phyloP scores from a whole-genome alignment of 2,113 vertebrate genomes.

The Cyphomyrus plagiostoma region DNA sequence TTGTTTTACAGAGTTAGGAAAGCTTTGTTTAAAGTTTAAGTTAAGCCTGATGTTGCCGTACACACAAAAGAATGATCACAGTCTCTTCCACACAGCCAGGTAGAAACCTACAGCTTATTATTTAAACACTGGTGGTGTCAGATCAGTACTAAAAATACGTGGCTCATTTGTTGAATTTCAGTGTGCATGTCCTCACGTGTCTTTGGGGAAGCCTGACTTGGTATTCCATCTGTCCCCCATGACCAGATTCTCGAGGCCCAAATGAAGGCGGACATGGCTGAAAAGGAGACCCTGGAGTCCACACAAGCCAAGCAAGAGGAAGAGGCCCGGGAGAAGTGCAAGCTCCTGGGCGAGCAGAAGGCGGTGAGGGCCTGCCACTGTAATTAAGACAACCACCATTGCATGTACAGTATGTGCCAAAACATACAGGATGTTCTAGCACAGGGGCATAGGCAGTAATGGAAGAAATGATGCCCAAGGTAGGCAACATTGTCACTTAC shows the following conservation, averaged over 20 bases:
- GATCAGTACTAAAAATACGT: neutral
- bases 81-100: too few species aligned
- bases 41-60: too few species aligned
- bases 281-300: constrained; percentile 88
- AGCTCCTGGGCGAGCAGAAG: constrained; percentile 90
- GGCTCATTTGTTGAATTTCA: neutral
- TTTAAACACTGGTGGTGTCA: too few species aligned
- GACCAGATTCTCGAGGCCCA: constrained; percentile 84
- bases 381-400: neutral
- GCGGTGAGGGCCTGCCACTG: constrained; percentile 65
- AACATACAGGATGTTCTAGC: neutral
- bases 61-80: too few species aligned
- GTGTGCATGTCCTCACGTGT: neutral
- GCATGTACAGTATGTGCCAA: neutral
- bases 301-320: constrained; percentile 86
- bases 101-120: too few species aligned
- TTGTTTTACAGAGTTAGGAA: too few species aligned
- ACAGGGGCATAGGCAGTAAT: neutral
- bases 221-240: neutral
- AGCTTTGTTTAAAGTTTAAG: too few species aligned
- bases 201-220: neutral
- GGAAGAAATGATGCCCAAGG: neutral
- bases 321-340: constrained; percentile 86
- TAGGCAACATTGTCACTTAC: neutral
- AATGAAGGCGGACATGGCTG: constrained; percentile 92